phyloP scores from a whole-genome alignment of 2,113 vertebrate genomes.

The Dissostichus mawsoni region DNA sequence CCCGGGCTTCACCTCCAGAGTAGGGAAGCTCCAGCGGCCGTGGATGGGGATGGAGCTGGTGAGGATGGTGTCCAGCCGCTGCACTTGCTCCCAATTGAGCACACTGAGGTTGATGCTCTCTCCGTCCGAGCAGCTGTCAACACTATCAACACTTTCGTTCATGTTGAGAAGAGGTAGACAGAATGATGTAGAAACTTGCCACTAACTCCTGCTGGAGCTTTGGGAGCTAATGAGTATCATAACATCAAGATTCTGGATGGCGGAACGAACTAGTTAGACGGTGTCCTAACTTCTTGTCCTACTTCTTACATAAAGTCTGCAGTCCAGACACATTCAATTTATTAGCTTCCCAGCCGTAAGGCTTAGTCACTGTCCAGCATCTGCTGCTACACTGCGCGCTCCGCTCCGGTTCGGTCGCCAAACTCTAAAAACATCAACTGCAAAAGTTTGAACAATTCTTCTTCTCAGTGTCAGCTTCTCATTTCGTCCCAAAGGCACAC shows the following conservation, averaged over 20 bases:
- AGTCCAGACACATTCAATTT: slow-evolving; percentile 53
- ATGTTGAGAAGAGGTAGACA: slow-evolving; percentile 79
- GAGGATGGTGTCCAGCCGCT: slow-evolving; percentile 93
- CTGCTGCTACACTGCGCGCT: slow-evolving; percentile 27
- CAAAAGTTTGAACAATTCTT: not conserved
- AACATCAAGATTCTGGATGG: slow-evolving; percentile 23
- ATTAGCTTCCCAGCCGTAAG: slow-evolving; percentile 39
- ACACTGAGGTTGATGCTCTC: slow-evolving; percentile 90
- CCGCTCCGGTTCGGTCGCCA: slow-evolving; percentile 14
- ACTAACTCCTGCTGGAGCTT: slow-evolving; percentile 21
- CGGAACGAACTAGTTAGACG: slow-evolving; percentile 27
- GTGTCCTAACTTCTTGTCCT: slow-evolving; percentile 46
- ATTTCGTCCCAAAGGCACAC: not conserved
- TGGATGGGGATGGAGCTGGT: slow-evolving; percentile 97
- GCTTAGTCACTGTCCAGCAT: slow-evolving; percentile 51
- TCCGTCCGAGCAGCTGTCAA: slow-evolving; percentile 72
- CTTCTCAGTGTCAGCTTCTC: slow-evolving; percentile 22
- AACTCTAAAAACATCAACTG: slow-evolving; percentile 9
- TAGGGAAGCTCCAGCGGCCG: slow-evolving; percentile 98
- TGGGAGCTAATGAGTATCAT: slow-evolving; percentile 25
- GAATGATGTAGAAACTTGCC: slow-evolving; percentile 29
- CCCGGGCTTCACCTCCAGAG: slow-evolving; percentile 95
- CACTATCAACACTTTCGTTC: slow-evolving; percentile 84
- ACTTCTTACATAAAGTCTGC: slow-evolving; percentile 67
- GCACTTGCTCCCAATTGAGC: slow-evolving; percentile 98